phyloP scores from a whole-genome alignment of 2,797 vertebrate genomes.

The Chiloscyllium punctatum region DNA sequence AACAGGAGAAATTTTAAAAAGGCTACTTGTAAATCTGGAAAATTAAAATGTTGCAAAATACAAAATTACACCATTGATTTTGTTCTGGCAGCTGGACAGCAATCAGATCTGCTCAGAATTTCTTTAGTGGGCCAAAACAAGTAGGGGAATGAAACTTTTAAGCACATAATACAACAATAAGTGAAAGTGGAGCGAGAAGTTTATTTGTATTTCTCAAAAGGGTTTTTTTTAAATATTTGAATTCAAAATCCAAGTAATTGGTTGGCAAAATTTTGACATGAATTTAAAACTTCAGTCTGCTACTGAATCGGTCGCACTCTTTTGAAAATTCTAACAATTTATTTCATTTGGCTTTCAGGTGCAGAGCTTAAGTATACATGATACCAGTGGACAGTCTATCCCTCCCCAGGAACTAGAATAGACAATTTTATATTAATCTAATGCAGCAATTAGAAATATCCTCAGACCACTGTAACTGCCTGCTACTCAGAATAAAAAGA shows the following conservation, averaged over 20 bases:
- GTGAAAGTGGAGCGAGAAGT: neutral
- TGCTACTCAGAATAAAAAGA: neutral
- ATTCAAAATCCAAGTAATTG: neutral
- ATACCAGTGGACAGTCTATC: neutral
- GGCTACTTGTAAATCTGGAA: neutral
- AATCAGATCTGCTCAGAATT: neutral
- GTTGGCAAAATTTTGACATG: neutral
- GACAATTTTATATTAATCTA: neutral
- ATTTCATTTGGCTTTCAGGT: neutral
- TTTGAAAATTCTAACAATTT: neutral
- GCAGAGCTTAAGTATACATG: neutral
- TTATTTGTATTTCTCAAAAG: neutral
- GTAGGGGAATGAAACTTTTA: neutral
- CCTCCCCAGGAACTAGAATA: neutral
- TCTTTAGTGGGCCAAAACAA: neutral
- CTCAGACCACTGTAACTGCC: neutral
- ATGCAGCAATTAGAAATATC: neutral
- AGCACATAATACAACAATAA: neutral
- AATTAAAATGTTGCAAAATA: neutral
- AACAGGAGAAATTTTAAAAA: neutral
- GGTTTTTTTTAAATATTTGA: neutral
- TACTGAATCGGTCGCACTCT: neutral
- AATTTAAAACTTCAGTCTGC: neutral
- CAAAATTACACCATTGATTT: neutral
- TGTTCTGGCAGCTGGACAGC: neutral